A percentile compares a stretch with the other conserved stretches of the same genome.
These are phyloP conservation scores for Yoshiicerus persimilis DNA, from an alignment of 1,140 invertebrate species.

Conservation along the genomic window DNA sequence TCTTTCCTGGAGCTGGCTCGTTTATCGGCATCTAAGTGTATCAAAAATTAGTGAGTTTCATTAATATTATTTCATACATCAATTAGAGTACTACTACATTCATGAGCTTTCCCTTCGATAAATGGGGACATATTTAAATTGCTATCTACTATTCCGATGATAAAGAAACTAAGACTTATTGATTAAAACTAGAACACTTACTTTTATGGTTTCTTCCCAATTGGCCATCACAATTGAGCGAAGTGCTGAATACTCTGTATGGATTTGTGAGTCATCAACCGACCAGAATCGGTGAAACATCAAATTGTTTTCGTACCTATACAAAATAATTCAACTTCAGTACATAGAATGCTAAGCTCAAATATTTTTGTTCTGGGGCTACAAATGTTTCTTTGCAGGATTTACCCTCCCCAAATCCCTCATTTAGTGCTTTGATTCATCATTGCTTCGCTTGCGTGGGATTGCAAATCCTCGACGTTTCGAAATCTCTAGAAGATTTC, in stretches of 20 bases:
- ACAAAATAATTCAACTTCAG: background rate
- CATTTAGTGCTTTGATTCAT: no score
- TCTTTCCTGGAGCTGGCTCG: constrained; percentile 93
- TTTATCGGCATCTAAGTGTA: constrained; percentile 86
- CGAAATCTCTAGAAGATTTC: no score
- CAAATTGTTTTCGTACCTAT: constrained; percentile 84
- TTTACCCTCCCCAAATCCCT: no score
- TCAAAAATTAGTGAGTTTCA: no score
- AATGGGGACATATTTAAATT: background rate
- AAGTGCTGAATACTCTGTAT: constrained; percentile 93
- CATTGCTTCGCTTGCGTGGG: no score
- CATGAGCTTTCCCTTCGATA: no score
- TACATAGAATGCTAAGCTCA: no score
- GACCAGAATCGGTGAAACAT: constrained; percentile 99
- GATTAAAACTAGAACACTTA: constrained; percentile 51
- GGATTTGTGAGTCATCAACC: constrained; percentile 93
- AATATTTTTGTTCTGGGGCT: no score
- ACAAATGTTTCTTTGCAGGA: no score
- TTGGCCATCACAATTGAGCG: constrained; percentile 96
- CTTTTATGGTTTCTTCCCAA: constrained; percentile 95
- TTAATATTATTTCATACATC: background rate
- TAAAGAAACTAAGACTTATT: background rate
- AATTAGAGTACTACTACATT: no score
- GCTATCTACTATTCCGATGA: background rate
- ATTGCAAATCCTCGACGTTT: no score